A percentile compares a stretch with the other conserved stretches of the same genome.
Conservation (phyloP, 2,888 invertebrate species). For the Volucella bombylans region DNA sequence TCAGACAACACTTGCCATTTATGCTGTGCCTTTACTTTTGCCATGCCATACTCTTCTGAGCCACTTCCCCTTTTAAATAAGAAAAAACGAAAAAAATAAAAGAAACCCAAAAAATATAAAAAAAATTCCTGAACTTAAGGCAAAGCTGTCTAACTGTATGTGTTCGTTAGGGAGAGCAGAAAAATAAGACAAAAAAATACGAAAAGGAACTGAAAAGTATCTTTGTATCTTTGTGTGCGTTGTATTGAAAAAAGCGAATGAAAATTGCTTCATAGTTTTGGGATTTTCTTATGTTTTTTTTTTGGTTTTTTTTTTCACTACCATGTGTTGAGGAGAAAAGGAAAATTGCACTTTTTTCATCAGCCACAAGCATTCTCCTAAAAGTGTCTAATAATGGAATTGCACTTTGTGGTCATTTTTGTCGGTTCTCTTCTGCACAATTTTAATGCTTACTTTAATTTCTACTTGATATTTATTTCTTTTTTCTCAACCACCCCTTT, state of each 20-base stretch:
- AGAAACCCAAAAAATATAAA: constrained; percentile 12
- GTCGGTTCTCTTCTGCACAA: constrained; percentile 59
- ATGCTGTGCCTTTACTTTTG: no score
- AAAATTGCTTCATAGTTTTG: constrained; percentile 53
- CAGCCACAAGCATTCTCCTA: constrained; percentile 61
- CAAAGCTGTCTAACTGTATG: constrained; percentile 57
- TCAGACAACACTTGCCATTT: constrained; percentile 13
- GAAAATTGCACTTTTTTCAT: constrained; percentile 74
- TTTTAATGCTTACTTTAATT: constrained; percentile 63
- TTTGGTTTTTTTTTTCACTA: constrained; percentile 8
- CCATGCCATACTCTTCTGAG: constrained; percentile 55
- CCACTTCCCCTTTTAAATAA: constrained; percentile 59
- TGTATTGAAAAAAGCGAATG: constrained; percentile 53
- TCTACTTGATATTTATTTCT: constrained; percentile 8
- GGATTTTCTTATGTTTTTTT: constrained; percentile 11
- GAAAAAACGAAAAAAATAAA: constrained; percentile 5
- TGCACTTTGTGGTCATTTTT: constrained; percentile 71
- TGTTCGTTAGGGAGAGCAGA: constrained; percentile 29
- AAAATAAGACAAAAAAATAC: background rate
- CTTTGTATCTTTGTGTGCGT: constrained; percentile 39
- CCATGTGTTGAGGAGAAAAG: constrained; percentile 42
- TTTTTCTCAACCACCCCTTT: background rate
- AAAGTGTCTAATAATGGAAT: constrained; percentile 72
- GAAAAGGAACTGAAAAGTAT: constrained; percentile 27
- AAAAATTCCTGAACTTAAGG: constrained; percentile 58